phyloP scores from a whole-genome alignment of 2,888 invertebrate species.

The Melipona bicolor region DNA sequence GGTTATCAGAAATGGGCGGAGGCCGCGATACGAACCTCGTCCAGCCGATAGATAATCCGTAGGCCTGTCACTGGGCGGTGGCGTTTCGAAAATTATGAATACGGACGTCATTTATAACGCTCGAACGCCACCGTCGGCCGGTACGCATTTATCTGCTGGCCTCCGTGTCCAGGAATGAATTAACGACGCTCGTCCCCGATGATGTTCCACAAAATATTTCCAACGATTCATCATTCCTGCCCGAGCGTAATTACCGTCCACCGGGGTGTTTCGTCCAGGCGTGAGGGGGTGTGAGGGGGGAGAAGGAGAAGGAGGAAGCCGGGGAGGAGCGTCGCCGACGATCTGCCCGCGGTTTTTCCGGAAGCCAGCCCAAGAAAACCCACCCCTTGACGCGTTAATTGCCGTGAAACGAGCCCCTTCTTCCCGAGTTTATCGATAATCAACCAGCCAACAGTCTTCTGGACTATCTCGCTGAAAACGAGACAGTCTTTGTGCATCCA shows the following conservation, averaged over 20 bases:
- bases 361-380: constrained; percentile 8
- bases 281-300: too few species aligned
- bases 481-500: neutral
- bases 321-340: neutral
- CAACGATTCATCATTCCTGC: constrained; percentile 77
- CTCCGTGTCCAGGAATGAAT: constrained; percentile 71
- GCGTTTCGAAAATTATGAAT: constrained; percentile 76
- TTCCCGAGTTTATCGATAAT: constrained; percentile 1
- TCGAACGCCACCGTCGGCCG: constrained; percentile 65
- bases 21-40: constrained; percentile 41
- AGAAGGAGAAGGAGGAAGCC: neutral
- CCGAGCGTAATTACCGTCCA: constrained; percentile 74
- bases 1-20: constrained; percentile 37
- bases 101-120: constrained; percentile 77
- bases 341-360: constrained; percentile 30
- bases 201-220: constrained; percentile 76
- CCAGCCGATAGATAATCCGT: constrained; percentile 64
- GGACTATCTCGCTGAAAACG: neutral
- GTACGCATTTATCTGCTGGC: constrained; percentile 70
- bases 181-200: constrained; percentile 71
- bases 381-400: constrained; percentile 44
- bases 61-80: constrained; percentile 57
- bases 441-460: neutral
- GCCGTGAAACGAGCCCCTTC: constrained; percentile 54
- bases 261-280: constrained; percentile 37